Base-by-base conservation (phyloP, 2,888 invertebrate genomes). In the Bellardia pandia region DNA sequence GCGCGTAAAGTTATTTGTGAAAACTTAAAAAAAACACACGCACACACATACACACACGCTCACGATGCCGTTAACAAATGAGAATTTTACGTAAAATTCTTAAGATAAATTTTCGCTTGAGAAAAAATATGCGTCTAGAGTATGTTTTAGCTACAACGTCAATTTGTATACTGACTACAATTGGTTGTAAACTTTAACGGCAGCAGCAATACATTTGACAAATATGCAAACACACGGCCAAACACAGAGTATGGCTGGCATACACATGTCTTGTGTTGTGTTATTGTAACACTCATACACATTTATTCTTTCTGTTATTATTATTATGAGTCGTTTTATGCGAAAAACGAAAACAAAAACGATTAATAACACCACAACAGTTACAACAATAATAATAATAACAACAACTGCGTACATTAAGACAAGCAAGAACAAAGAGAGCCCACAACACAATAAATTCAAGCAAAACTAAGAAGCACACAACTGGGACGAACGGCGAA, bases 121-220 rank as follows among this genome's bases (percentile, higher is more conserved):
- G 4, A n/a, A n/a, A 81, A 58, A 33, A 56, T 62, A n/a, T 40
- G 79, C 79, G 45, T 75, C 62, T 64, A 69, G 7, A 56, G n/a
- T 75, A 33, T 71, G 85, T 80, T 79, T 37, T 56, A 75, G 62
- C 56, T 74, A 69, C 40, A 62, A 75, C 79, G 69, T 79, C 75
- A 76, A 69, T 75, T 80, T 80, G 8, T 80, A 53, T 64, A 85
- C 85, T 85, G 85, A 51, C 48, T 60, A 71, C 48, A 71, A 76
- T 68, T 79, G 79, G 56, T 75, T 85, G 85, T 68, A 79, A 85
- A 69, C 42, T 75, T 85, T 72, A 84, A 40, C 58, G 68, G 37
- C 72, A 71, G 74, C 80, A 40, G 51, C 69, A 68, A 16, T 53
- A 37, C 66, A 45, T 48, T 58, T 74, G 45, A 48, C 33, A 68